Percentiles rank a stretch among this genome's conserved stretches.
Evolutionary conservation across 2,113 vertebrate species (phyloP).

Genomic region (Cyphomyrus discorhynchus): DNA sequence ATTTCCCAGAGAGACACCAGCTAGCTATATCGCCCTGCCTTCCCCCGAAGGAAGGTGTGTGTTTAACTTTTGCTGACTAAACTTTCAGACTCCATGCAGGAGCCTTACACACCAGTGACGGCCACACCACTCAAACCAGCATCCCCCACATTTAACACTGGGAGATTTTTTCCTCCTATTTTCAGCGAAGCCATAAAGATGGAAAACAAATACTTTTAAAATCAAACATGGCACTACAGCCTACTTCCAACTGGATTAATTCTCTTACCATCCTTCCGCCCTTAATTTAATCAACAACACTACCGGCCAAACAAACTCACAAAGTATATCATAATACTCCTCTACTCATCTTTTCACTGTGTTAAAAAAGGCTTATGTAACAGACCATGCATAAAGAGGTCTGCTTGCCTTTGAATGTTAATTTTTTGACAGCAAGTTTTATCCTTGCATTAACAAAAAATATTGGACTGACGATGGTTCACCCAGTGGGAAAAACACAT

Average conservation of each 20-base stretch:
- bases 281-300: not conserved
- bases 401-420: not conserved
- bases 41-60: conserved; percentile 43
- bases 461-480: not conserved
- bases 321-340: not conserved
- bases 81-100: conserved; percentile 18
- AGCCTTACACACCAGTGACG: not conserved
- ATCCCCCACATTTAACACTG: not conserved
- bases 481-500: not conserved
- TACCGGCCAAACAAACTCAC: not conserved
- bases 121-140: not conserved
- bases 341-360: not conserved
- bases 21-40: conserved; percentile 38
- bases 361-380: not conserved
- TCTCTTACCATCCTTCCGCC: not conserved
- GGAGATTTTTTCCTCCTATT: not conserved
- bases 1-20: not conserved
- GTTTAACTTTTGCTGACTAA: conserved; percentile 47
- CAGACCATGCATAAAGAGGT: not conserved
- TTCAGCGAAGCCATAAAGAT: not conserved
- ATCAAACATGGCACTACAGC: not conserved
- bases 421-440: not conserved
- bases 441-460: not conserved
- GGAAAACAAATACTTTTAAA: not conserved
- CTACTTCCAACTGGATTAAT: not conserved